These are phyloP conservation scores for Acanthacorydalis orientalis DNA, from an alignment of 2,888 invertebrate species.

Conservation along the genomic window DNA sequence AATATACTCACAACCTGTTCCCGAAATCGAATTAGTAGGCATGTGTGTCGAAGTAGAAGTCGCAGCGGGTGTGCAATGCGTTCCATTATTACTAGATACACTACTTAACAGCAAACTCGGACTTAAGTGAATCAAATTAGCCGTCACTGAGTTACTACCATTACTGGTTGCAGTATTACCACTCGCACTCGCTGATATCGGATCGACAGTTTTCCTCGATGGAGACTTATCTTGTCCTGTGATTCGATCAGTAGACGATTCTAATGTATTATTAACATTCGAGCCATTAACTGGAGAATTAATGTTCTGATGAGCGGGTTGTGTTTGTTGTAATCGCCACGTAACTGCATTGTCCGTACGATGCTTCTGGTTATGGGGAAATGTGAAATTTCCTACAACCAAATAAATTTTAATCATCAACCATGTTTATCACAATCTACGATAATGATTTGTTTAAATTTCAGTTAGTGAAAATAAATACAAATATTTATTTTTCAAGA, in stretches of 20 bases:
- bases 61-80: neutral
- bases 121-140: slow-evolving; percentile 2
- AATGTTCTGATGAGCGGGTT: neutral
- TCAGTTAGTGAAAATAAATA: too few relatives aligned
- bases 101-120: neutral
- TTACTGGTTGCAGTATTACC: neutral
- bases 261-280: neutral
- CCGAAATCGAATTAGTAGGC: too few relatives aligned
- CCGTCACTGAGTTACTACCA: neutral
- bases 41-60: neutral
- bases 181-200: neutral
- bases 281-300: neutral
- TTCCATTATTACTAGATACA: neutral
- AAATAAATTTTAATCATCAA: neutral
- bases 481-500: too few relatives aligned
- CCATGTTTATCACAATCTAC: too few relatives aligned
- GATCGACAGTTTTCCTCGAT: neutral
- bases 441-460: too few relatives aligned
- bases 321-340: neutral
- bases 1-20: too few relatives aligned
- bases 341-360: neutral
- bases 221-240: neutral
- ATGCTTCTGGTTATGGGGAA: neutral
- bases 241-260: too few relatives aligned
- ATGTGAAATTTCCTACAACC: neutral